Conservation (phyloP, 2,888 invertebrate species). For the Ophioninae sp. region DNA sequence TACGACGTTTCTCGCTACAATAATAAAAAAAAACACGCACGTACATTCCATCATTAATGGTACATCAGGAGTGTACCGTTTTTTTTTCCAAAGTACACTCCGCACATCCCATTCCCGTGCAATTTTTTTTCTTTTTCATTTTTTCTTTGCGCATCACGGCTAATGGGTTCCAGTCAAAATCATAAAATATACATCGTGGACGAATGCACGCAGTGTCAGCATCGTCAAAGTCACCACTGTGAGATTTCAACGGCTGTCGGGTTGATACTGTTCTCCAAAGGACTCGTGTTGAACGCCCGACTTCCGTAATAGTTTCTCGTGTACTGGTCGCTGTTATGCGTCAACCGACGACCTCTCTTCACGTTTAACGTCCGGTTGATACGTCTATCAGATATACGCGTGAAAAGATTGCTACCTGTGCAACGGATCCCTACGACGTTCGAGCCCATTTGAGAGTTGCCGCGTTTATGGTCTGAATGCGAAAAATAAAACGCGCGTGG, state of each 20-base stretch:
- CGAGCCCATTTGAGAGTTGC: conserved; percentile 6
- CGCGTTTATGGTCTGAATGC: not conserved
- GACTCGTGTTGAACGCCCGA: not conserved
- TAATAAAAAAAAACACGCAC: conserved; percentile 48
- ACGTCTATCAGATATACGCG: not conserved
- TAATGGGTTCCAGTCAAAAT: conserved; percentile 20
- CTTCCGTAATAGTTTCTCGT: conserved; percentile 18
- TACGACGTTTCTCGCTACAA: conserved; percentile 56
- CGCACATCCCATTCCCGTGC: not conserved
- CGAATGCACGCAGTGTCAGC: not conserved
- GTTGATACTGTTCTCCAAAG: conserved; percentile 1
- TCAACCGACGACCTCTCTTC: not conserved
- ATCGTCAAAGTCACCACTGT: conserved; percentile 2
- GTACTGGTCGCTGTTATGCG: conserved; percentile 6
- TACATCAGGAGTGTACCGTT: conserved; percentile 6
- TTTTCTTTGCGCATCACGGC: not conserved
- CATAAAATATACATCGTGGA: conserved; percentile 23
- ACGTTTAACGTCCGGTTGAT: not conserved
- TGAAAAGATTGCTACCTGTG: conserved; percentile 12
- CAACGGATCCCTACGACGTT: not conserved
- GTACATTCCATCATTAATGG: not conserved
- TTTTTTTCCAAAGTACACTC: conserved; percentile 14
- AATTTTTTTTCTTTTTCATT: not conserved
- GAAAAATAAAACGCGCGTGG: not conserved
- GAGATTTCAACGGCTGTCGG: conserved; percentile 40